Evolutionary conservation across 2,797 vertebrate species (phyloP).

Genomic region (Oryzias sinensis): DNA sequence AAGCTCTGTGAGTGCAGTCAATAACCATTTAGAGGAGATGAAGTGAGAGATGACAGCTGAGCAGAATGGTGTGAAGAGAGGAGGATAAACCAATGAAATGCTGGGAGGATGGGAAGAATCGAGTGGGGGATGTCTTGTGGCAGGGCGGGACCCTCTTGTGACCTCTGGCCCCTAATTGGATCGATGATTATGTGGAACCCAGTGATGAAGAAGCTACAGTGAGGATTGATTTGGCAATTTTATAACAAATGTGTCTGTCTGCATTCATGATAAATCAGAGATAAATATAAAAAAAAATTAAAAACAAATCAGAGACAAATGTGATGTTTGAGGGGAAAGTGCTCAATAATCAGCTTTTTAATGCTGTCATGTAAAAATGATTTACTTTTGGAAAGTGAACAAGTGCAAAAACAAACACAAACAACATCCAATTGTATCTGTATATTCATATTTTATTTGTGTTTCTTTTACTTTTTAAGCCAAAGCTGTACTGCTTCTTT

Average conservation of each 20-base stretch:
- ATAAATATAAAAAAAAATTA: conserved; percentile 4
- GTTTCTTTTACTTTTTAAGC: conserved; percentile 46
- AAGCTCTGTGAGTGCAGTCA: conserved; percentile 66
- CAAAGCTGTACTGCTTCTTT: conserved; percentile 36
- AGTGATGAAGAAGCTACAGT: conserved; percentile 55
- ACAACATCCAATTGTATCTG: neutral
- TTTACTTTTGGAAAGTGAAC: conserved; percentile 33
- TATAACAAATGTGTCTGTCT: conserved; percentile 3
- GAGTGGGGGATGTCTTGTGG: conserved; percentile 63
- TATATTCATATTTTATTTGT: conserved; percentile 5
- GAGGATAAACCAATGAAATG: conserved; percentile 64
- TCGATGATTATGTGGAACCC: conserved; percentile 51
- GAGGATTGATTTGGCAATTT: conserved; percentile 29
- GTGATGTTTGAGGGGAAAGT: conserved; percentile 49
- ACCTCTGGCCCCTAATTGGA: conserved; percentile 69
- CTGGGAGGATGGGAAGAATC: conserved; percentile 56
- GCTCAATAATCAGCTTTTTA: conserved; percentile 26
- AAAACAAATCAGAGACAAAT: conserved; percentile 5
- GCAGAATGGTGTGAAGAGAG: conserved; percentile 68
- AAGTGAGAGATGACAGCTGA: conserved; percentile 76
- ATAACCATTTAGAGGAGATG: conserved; percentile 72
- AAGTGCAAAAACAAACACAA: neutral
- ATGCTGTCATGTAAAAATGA: conserved; percentile 15
- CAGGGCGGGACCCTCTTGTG: conserved; percentile 61
- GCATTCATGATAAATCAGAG: too few species aligned